Percentiles rank a stretch among this genome's conserved stretches.
Conservation (phyloP, 2,113 vertebrate genomes). For the Fulmarus glacialis region DNA sequence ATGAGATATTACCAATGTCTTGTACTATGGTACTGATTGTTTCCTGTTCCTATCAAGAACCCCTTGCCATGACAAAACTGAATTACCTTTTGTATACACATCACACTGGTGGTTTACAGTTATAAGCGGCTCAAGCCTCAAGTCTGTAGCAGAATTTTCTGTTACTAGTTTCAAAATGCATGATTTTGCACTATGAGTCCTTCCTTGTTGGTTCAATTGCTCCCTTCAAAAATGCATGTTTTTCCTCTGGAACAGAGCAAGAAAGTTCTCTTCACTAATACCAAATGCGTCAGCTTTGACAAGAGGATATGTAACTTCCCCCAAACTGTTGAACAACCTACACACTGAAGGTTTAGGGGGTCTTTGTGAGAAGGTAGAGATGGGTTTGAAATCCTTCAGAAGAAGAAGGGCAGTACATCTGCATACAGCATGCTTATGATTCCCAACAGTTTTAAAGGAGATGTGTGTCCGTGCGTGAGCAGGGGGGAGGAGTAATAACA, state of each 20-base stretch:
- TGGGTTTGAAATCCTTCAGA: background rate
- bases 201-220: background rate
- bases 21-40: background rate
- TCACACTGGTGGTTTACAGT: background rate
- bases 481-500: background rate
- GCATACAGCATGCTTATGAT: background rate
- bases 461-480: background rate
- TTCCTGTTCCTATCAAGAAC: background rate
- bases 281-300: background rate
- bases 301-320: background rate
- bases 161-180: background rate
- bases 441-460: background rate
- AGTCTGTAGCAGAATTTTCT: background rate
- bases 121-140: background rate
- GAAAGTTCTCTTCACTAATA: background rate
- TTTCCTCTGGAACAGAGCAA: background rate
- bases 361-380: background rate
- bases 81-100: background rate
- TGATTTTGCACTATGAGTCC: background rate
- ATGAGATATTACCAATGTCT: background rate
- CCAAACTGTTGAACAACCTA: background rate
- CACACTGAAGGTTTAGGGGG: background rate
- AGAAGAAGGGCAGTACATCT: background rate
- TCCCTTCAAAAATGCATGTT: background rate
- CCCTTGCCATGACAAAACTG: background rate